A percentile compares a stretch with the other conserved stretches of the same genome.
Evolutionary conservation across 2,797 vertebrate genomes (phyloP).

Genomic region (Enteromius treurensis): DNA sequence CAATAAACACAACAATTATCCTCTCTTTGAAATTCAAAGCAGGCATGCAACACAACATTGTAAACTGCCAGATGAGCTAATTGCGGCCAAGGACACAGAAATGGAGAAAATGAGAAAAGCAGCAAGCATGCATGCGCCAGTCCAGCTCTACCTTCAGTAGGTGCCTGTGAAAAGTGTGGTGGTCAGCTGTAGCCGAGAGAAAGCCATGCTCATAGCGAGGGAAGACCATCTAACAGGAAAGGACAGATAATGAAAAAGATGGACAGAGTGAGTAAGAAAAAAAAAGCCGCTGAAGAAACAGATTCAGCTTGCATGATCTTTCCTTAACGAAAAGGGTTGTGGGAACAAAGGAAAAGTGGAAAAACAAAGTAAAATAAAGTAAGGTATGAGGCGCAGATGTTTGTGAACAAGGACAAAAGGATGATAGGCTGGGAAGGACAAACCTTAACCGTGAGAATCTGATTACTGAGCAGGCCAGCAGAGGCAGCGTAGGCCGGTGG

Average conservation of each 20-base stretch:
- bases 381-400: slow-evolving; percentile 22
- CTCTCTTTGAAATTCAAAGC: slow-evolving; percentile 57
- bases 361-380: background rate
- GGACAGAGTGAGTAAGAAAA: slow-evolving; percentile 18
- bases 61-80: slow-evolving; percentile 47
- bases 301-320: background rate
- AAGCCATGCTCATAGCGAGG: slow-evolving; percentile 85
- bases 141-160: slow-evolving; percentile 86
- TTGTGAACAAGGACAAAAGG: background rate
- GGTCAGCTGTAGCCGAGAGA: slow-evolving; percentile 83
- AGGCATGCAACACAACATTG: slow-evolving; percentile 54
- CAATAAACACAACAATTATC: slow-evolving; percentile 65
- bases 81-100: slow-evolving; percentile 42
- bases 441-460: slow-evolving; percentile 84
- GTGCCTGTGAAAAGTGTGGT: slow-evolving; percentile 80
- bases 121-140: slow-evolving; percentile 65
- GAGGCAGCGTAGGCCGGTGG: slow-evolving; percentile 71
- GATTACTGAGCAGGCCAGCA: slow-evolving; percentile 82
- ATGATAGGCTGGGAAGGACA: slow-evolving; percentile 64
- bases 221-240: slow-evolving; percentile 85
- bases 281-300: slow-evolving; percentile 15
- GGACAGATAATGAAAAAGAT: slow-evolving; percentile 34
- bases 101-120: slow-evolving; percentile 33
- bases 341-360: slow-evolving; percentile 8
- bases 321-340: slow-evolving; percentile 15